phyloP scores from a whole-genome alignment of 2,797 vertebrate species.

The Sphenodon punctatus region DNA sequence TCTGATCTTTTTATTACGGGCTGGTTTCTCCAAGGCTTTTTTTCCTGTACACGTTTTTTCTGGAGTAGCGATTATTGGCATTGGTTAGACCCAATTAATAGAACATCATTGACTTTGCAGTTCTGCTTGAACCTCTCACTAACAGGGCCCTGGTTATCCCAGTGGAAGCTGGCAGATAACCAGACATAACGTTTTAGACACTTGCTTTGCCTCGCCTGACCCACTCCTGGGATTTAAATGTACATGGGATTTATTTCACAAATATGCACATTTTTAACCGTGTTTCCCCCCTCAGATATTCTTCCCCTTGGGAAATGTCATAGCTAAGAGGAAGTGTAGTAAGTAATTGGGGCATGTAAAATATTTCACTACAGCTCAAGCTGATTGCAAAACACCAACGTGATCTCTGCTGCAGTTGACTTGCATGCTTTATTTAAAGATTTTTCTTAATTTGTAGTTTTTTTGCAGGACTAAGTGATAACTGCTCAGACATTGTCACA shows the following conservation, averaged over 20 bases:
- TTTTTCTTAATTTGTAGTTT: background rate
- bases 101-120: slow-evolving; percentile 20
- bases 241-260: slow-evolving; percentile 9
- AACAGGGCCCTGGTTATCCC: background rate
- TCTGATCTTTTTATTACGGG: slow-evolving; percentile 24
- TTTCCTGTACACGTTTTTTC: background rate
- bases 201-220: slow-evolving; percentile 25
- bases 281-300: slow-evolving; percentile 22
- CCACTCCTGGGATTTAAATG: background rate
- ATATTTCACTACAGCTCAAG: slow-evolving; percentile 48
- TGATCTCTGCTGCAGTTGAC: slow-evolving; percentile 19
- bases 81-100: background rate
- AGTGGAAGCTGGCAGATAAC: slow-evolving; percentile 5
- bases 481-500: background rate
- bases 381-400: slow-evolving; percentile 40
- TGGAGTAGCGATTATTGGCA: background rate
- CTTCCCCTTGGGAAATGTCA: slow-evolving; percentile 43
- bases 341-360: slow-evolving; percentile 66
- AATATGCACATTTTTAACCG: background rate
- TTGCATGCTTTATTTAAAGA: slow-evolving; percentile 21
- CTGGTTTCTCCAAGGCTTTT: background rate
- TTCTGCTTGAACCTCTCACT: fast-evolving
- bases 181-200: background rate
- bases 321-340: slow-evolving; percentile 43
- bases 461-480: slow-evolving; percentile 4